These are phyloP conservation scores for Odobenus rosmarus DNA, from an alignment of 2,113 vertebrate genomes.

Conservation along the genomic window DNA sequence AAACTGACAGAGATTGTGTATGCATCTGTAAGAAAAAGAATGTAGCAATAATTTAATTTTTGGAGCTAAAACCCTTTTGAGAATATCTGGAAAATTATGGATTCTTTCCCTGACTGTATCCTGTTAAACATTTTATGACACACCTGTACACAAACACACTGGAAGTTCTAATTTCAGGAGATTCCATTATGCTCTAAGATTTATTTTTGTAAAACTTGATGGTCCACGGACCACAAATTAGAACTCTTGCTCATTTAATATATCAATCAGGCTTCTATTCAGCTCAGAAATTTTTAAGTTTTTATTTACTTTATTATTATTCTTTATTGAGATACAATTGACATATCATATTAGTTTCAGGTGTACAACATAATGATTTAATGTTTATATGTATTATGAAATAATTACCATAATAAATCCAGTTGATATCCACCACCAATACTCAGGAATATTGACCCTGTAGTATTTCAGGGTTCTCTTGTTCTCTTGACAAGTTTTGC, in stretches of 20 bases:
- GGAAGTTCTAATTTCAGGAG: not conserved
- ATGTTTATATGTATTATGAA: not conserved
- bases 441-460: not conserved
- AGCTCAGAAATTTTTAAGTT: not conserved
- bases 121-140: not conserved
- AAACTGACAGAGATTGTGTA: not conserved
- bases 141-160: not conserved
- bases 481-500: not conserved
- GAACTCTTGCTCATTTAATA: not conserved
- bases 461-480: not conserved
- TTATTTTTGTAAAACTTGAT: not conserved
- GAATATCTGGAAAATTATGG: not conserved
- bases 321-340: not conserved
- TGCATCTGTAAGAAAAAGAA: not conserved
- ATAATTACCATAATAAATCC: not conserved
- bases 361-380: not conserved
- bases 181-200: not conserved
- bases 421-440: not conserved
- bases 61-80: not conserved
- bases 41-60: not conserved
- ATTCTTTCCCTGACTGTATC: not conserved
- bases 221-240: not conserved
- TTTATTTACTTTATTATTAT: not conserved
- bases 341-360: not conserved
- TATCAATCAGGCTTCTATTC: not conserved